phyloP scores from a whole-genome alignment of 2,113 vertebrate genomes.

The Vireo altiloquus region DNA sequence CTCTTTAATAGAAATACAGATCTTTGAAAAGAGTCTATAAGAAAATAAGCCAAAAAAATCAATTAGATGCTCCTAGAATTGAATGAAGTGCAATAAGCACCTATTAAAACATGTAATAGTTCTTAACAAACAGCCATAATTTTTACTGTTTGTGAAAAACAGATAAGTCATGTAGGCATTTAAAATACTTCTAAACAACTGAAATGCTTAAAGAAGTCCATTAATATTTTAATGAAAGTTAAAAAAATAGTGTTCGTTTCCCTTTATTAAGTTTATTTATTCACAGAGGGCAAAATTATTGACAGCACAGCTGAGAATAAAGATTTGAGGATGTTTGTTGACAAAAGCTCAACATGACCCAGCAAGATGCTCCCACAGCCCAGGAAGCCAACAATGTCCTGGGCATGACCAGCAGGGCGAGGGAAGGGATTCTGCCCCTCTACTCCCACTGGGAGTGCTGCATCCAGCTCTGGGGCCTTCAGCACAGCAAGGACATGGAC shows the following conservation, averaged over 20 bases:
- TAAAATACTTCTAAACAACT: not conserved
- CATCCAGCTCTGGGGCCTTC: not conserved
- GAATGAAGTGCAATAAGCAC: not conserved
- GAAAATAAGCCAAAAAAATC: slow-evolving; percentile 44
- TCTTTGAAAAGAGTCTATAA: slow-evolving; percentile 25
- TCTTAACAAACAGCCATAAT: slow-evolving; percentile 44
- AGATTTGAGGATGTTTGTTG: not conserved
- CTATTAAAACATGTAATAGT: slow-evolving; percentile 32
- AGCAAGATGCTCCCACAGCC: rapidly evolving
- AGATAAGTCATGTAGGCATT: slow-evolving; percentile 14
- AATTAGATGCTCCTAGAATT: slow-evolving; percentile 39
- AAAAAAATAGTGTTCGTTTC: slow-evolving; percentile 13
- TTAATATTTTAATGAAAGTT: slow-evolving; percentile 52
- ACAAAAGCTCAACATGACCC: not conserved
- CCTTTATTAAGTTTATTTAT: not conserved
- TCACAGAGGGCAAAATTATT: not conserved
- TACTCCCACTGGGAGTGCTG: too few species aligned
- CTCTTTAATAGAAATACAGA: slow-evolving; percentile 32
- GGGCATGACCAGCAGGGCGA: not conserved
- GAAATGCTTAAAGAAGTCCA: not conserved
- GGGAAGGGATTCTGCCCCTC: not conserved
- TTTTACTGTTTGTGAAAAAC: slow-evolving; percentile 20
- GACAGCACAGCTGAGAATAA: not conserved
- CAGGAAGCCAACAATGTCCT: not conserved
- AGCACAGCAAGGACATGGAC: not conserved